These are phyloP conservation scores for Speoplatyrhinus poulsoni DNA, from an alignment of 2,113 vertebrate genomes.

Conservation along the genomic window DNA sequence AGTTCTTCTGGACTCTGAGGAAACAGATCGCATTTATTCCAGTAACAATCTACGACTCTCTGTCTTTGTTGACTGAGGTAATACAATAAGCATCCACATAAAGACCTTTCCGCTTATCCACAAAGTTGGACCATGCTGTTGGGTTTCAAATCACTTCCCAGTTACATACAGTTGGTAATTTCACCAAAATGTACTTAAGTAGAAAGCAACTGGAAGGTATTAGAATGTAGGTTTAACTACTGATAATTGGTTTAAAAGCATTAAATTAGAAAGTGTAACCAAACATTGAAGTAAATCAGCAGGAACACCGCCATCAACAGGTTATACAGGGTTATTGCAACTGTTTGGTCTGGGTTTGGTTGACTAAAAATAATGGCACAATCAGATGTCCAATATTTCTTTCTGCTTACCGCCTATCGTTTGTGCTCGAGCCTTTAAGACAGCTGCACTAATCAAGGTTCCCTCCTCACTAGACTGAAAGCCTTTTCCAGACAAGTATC, in stretches of 20 bases:
- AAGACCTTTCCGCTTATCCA: not conserved
- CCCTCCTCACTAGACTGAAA: constrained; percentile 93
- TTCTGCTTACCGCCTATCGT: constrained; percentile 78
- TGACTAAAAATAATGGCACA: too few relatives aligned
- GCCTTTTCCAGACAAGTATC: constrained; percentile 94
- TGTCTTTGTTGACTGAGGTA: too few relatives aligned
- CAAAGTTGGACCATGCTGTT: too few relatives aligned
- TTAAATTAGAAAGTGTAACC: too few relatives aligned
- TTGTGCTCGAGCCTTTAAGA: constrained; percentile 86
- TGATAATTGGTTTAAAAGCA: not conserved
- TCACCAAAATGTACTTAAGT: too few relatives aligned
- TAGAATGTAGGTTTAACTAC: not conserved
- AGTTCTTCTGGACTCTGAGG: constrained; percentile 81
- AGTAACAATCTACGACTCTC: not conserved
- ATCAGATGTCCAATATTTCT: not conserved
- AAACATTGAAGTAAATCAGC: too few relatives aligned
- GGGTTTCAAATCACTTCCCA: too few relatives aligned
- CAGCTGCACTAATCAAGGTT: constrained; percentile 86
- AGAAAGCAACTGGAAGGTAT: not conserved
- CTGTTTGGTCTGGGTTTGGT: too few relatives aligned
- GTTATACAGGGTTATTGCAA: too few relatives aligned
- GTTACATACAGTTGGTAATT: too few relatives aligned
- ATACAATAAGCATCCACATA: too few relatives aligned
- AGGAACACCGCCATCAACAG: too few relatives aligned
- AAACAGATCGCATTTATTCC: not conserved